phyloP scores from a whole-genome alignment of 2,797 vertebrate genomes.

The Onychomys leucogaster region DNA sequence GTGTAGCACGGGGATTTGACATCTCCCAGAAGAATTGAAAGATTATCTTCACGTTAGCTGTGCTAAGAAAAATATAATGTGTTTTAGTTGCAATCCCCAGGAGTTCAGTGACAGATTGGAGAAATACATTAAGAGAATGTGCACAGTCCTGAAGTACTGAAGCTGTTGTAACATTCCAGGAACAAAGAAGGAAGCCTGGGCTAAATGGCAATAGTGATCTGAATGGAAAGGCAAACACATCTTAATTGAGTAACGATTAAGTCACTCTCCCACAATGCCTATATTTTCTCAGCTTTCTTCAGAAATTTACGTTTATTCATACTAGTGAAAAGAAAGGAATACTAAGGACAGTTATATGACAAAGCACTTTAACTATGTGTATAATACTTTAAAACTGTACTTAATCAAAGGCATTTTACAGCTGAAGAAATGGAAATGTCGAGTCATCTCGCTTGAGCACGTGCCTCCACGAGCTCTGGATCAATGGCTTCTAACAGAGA shows the following conservation, averaged over 20 bases:
- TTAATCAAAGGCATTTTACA: not conserved
- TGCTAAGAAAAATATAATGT: constrained; percentile 6
- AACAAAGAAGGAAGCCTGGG: not conserved
- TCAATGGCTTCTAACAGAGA: not conserved
- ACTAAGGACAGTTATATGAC: not conserved
- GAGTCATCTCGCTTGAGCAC: not conserved
- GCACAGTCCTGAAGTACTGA: not conserved
- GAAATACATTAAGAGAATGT: not conserved
- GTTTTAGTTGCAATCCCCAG: not conserved
- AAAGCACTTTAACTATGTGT: not conserved
- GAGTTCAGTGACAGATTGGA: not conserved
- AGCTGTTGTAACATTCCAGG: not conserved
- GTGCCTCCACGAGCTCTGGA: not conserved
- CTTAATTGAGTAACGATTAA: not conserved
- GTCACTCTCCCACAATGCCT: not conserved
- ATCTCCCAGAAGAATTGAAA: not conserved
- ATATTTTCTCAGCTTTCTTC: not conserved
- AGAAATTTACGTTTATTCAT: not conserved
- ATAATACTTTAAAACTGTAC: not conserved
- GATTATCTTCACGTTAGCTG: not conserved
- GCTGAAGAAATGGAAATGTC: not conserved
- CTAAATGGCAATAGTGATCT: not conserved
- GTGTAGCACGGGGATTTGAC: not conserved
- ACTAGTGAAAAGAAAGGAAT: not conserved
- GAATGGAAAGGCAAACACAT: not conserved